Base-by-base conservation (phyloP, 2,797 vertebrate species). In the Amniataba percoides region DNA sequence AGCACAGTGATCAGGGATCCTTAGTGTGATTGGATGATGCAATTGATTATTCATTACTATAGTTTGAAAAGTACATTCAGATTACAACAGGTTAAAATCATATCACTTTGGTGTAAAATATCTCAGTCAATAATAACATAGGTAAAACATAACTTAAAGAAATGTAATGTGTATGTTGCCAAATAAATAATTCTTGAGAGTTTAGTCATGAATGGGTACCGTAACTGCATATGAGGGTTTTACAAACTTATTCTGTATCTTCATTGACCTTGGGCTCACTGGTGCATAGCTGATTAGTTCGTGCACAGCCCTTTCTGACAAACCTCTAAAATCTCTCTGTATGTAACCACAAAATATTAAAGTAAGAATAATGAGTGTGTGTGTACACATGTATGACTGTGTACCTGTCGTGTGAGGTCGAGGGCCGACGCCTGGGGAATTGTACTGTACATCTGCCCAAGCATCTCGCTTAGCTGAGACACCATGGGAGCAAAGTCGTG, bases 401-500 rank as follows among this genome's bases (percentile, higher is more conserved):
- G 45, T 92, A 99, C 98, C 97, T 99, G 98, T 79, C 98, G 95
- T 27, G 98, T 99, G 82, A 99, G 97, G 91, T 99, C 98, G 7
- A 99, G 97, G 49, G 98, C 97, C 36, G 98, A 97, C 31, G 98
- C 97, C 93, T 99, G 98, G 57, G 98, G 98, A 80, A 99, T 97
- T 25, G 98, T 99, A 92, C 98, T 99, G 91, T 99, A 99, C 98
- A 99, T 99, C 95, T 98, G 97, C 21, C 98, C 98, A 64, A 99
- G 95, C 98, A 99, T 99, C 92, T 99, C 97, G 53, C 98, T 99
- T 39, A 99, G 94, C 94, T 99, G 98, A 86, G 98, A 97, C 59
- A 99, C 97, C 97, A 99, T 99, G 59, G 98, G 98, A 46, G 97
- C 97, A 94, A 99, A 99, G 70, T 99, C 97, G 71, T 99, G 98